phyloP scores from a whole-genome alignment of 2,797 vertebrate species.

The Echeneis naucrates region DNA sequence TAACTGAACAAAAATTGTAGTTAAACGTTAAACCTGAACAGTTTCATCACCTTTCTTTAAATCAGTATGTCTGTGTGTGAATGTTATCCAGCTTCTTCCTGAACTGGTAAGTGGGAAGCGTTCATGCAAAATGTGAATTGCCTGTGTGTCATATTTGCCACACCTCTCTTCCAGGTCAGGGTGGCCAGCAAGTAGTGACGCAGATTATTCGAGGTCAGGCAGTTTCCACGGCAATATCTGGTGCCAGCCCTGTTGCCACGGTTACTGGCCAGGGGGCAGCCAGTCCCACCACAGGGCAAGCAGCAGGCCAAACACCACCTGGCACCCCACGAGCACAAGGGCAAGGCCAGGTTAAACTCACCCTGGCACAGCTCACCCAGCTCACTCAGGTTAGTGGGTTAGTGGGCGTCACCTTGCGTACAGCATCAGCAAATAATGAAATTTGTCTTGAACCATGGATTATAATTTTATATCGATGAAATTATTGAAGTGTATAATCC shows the following conservation, averaged over 20 bases:
- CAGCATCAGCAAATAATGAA: background rate
- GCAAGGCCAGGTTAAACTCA: constrained; percentile 96
- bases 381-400: constrained; percentile 90
- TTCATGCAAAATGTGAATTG: background rate
- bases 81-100: background rate
- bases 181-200: constrained; percentile 94
- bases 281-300: constrained; percentile 75
- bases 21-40: background rate
- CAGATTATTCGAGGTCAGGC: constrained; percentile 96
- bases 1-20: background rate
- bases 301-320: constrained; percentile 75
- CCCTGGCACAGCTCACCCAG: constrained; percentile 94
- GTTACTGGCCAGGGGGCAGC: constrained; percentile 83
- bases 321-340: constrained; percentile 88
- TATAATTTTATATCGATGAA: background rate
- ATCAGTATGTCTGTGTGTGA: background rate
- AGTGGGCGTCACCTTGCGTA: constrained; percentile 59
- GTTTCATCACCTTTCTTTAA: background rate
- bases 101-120: background rate
- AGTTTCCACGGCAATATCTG: constrained; percentile 90
- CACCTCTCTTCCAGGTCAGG: constrained; percentile 79
- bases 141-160: background rate
- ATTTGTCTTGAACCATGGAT: background rate
- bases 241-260: constrained; percentile 84
- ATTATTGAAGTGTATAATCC: background rate